Evolutionary conservation across 1,140 invertebrate species (phyloP), one percentile per base, ranked within the genome.

Genomic region (Venustaconcha ellipsiformis): DNA sequence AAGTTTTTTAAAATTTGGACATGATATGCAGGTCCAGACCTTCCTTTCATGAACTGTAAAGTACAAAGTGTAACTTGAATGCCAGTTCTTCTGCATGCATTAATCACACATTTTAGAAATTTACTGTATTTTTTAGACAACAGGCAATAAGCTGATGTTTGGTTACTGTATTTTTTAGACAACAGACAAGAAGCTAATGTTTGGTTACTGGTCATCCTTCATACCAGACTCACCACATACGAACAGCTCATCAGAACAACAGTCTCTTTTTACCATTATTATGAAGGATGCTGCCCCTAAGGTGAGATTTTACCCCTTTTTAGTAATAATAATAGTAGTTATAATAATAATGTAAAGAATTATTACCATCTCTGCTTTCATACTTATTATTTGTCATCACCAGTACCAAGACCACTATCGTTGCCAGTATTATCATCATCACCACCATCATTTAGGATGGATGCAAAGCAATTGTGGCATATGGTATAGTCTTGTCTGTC

Each of bases 201-300:
- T 94, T 88, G 92, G 93, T 14, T 95, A 94, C 86, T 95, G 94
- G 94, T 91, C 93, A 77, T 92, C 89, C 77, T 93, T 93, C 80
- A 92, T 93, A 80, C 93, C 90, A 80, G 92, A 90, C 88, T 88
- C 78, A 78, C 88, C 82, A 73, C 59, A 81, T 6, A 67, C 76
- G n/a, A 82, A 82, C 18, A 84, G 79, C 23, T 74, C 81, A 30
- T 78, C 80, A 6, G 79, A 82, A 48, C 70, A 79, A n/a, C 86
- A 87, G 66, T 88, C 93, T 37, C 86, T 95, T 2, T 90, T 93
- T 17, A 92, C 92, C 48, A 90, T 92, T 76, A 91, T 94, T 66
- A 81, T 94, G 20, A 92, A 92, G 77, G 94, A 95, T 83, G 90
- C 92, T 18, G 92, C 92, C 63, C 88, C 91, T 1, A 92, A 92